These are phyloP conservation scores for Agapostemon virescens DNA, from an alignment of 2,888 invertebrate genomes.

Conservation along the genomic window DNA sequence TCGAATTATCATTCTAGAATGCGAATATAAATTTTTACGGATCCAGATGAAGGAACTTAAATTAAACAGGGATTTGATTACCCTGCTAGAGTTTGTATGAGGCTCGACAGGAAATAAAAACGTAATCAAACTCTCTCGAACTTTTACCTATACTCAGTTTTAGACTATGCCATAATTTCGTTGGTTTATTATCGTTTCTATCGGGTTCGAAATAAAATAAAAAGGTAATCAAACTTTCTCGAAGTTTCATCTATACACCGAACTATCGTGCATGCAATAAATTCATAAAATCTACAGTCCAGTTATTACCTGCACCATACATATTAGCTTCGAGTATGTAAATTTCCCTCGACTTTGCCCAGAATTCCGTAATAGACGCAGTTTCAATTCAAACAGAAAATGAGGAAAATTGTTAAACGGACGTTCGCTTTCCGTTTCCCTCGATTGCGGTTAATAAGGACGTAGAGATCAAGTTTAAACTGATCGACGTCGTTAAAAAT, in stretches of 20 bases:
- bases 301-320: not conserved
- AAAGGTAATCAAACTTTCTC: not conserved
- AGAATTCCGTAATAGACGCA: not conserved
- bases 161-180: not conserved
- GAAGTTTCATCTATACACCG: not conserved
- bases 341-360: not conserved
- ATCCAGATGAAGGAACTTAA: not conserved
- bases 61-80: not conserved
- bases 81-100: not conserved
- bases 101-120: not conserved
- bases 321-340: not conserved
- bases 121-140: not conserved
- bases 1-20: not conserved
- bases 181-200: not conserved
- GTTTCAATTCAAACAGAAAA: not conserved
- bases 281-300: not conserved
- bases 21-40: not conserved
- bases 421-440: not conserved
- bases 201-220: conserved; percentile 17
- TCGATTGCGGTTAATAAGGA: too few species aligned
- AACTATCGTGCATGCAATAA: not conserved
- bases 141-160: not conserved
- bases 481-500: too few species aligned
- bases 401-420: too few species aligned
- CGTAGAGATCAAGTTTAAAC: too few species aligned